These are phyloP conservation scores for Crioceris asparagi DNA, from an alignment of 2,888 invertebrate species.

Conservation along the genomic window DNA sequence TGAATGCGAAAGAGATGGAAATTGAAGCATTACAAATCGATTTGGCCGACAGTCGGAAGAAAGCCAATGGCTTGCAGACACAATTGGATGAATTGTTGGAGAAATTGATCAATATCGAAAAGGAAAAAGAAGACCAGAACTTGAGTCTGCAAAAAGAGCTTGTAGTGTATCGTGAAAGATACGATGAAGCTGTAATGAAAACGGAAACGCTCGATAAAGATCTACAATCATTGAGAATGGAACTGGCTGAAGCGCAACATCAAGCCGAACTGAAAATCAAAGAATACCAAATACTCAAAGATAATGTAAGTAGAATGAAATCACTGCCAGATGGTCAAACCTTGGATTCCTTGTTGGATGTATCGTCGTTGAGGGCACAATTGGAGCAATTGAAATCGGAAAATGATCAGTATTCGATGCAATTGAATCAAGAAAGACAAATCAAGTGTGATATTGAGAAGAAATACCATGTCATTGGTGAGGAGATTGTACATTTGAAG, in stretches of 20 bases:
- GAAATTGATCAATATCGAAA: conserved; percentile 33
- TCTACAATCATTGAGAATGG: conserved; percentile 33
- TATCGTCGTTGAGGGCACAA: conserved; percentile 49
- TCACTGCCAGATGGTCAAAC: conserved; percentile 34
- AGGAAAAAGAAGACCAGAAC: conserved; percentile 35
- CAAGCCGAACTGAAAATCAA: conserved; percentile 32
- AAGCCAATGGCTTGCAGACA: conserved; percentile 32
- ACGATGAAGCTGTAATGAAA: conserved; percentile 39
- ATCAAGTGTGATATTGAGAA: conserved; percentile 39
- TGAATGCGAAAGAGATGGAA: conserved; percentile 45
- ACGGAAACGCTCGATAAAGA: conserved; percentile 46
- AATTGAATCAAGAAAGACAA: conserved; percentile 37
- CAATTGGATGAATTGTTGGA: conserved; percentile 35
- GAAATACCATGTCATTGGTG: conserved; percentile 36
- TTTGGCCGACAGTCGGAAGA: conserved; percentile 32
- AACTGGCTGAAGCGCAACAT: conserved; percentile 34
- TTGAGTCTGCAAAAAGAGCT: conserved; percentile 34
- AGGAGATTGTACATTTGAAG: conserved; percentile 45
- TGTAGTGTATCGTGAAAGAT: conserved; percentile 25
- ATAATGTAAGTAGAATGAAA: conserved; percentile 38
- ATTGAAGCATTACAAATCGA: conserved; percentile 42
- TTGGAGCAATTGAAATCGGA: conserved; percentile 45
- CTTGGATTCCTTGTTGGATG: conserved; percentile 39
- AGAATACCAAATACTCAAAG: conserved; percentile 40
- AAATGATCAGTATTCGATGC: conserved; percentile 38